These are phyloP conservation scores for Tyria jacobaeae DNA, from an alignment of 2,888 invertebrate species.

Conservation along the genomic window DNA sequence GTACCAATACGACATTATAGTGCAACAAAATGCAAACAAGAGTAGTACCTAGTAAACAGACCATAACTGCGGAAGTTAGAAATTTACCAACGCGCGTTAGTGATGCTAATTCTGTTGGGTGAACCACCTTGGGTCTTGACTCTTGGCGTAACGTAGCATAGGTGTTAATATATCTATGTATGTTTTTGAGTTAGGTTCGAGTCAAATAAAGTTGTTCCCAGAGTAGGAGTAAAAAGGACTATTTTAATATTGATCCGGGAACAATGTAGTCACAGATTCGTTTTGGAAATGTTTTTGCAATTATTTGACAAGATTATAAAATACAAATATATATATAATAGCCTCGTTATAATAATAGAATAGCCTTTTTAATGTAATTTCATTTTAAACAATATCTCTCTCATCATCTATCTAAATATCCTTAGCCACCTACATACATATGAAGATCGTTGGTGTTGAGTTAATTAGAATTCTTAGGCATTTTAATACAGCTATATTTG, in stretches of 20 bases:
- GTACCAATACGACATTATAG: conserved; percentile 46
- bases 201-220: too few species aligned
- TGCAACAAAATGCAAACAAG: conserved; percentile 53
- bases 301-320: too few species aligned
- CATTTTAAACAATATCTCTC: background rate
- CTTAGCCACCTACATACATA: background rate
- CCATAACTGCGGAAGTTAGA: conserved; percentile 69
- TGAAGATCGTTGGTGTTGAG: background rate
- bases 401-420: background rate
- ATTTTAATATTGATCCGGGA: background rate
- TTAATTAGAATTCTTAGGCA: background rate
- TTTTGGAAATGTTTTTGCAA: background rate
- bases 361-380: background rate
- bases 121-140: conserved; percentile 19
- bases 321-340: too few species aligned
- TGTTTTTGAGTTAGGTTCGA: background rate
- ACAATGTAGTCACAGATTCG: background rate
- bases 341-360: too few species aligned
- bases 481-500: too few species aligned
- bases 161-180: conserved; percentile 5
- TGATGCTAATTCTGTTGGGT: conserved; percentile 59
- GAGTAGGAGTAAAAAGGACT: too few species aligned
- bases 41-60: conserved; percentile 65
- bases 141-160: conserved; percentile 3
- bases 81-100: conserved; percentile 51